Percentiles rank a stretch among this genome's conserved stretches.
Conservation (phyloP, 2,113 vertebrate species). For the Prunella himalayana region DNA sequence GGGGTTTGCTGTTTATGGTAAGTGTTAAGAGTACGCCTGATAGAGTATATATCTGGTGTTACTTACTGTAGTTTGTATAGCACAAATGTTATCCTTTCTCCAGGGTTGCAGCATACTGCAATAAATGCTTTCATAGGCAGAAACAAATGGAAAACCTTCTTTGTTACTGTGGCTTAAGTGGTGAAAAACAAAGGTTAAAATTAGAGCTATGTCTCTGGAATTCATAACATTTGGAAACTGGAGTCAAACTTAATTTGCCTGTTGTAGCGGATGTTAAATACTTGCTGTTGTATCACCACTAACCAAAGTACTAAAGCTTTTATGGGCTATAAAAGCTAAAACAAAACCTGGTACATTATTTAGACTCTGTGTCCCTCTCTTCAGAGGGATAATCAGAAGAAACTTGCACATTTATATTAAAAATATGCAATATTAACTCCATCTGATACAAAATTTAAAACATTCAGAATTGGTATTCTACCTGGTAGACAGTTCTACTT, state of each 20-base stretch:
- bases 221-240: slow-evolving; percentile 1
- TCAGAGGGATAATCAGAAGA: slow-evolving; percentile 25
- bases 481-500: neutral
- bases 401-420: slow-evolving; percentile 54
- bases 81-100: slow-evolving; percentile 53
- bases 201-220: neutral
- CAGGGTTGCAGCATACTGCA: slow-evolving; percentile 37
- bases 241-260: neutral
- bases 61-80: slow-evolving; percentile 37
- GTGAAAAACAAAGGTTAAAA: slow-evolving; percentile 34
- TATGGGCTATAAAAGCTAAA: neutral
- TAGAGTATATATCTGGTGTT: slow-evolving; percentile 37
- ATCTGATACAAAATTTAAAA: neutral
- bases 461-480: neutral
- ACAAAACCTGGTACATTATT: neutral
- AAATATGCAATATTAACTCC: slow-evolving; percentile 58
- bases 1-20: slow-evolving; percentile 67
- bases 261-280: neutral
- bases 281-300: neutral
- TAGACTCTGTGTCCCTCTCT: neutral
- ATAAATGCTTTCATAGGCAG: slow-evolving; percentile 16
- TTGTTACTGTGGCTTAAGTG: slow-evolving; percentile 21
- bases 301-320: slow-evolving; percentile 13
- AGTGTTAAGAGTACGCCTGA: slow-evolving; percentile 61
- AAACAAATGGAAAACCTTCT: slow-evolving; percentile 25